A percentile compares a stretch with the other conserved stretches of the same genome.
These are phyloP conservation scores for Phengaris alcon DNA, from an alignment of 2,888 invertebrate genomes.

Conservation along the genomic window DNA sequence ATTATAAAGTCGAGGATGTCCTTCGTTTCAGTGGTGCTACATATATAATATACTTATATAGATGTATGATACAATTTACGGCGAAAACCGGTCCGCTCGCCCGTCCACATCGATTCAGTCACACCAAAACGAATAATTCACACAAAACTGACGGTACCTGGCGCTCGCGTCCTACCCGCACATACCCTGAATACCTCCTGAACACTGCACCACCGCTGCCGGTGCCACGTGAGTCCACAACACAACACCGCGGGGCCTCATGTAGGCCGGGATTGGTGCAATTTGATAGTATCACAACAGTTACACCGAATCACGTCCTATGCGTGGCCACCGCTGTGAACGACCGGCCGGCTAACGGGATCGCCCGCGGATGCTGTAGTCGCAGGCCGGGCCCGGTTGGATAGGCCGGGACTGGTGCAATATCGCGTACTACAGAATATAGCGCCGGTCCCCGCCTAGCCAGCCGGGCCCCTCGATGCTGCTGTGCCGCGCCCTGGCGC, in stretches of 20 bases:
- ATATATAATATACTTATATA: slow-evolving; percentile 42
- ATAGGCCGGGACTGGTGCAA: slow-evolving; percentile 81
- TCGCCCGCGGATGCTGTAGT: slow-evolving; percentile 76
- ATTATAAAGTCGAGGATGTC: slow-evolving; percentile 43
- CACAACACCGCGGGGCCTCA: slow-evolving; percentile 58
- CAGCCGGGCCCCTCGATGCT: slow-evolving; percentile 72
- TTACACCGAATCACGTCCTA: slow-evolving; percentile 79
- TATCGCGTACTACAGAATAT: slow-evolving; percentile 75
- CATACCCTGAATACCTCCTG: background rate
- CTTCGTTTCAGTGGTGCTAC: slow-evolving; percentile 56
- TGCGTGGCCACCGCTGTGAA: slow-evolving; percentile 77
- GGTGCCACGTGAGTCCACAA: slow-evolving; percentile 37
- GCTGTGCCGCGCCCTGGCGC: slow-evolving; percentile 53
- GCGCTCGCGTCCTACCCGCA: slow-evolving; percentile 38
- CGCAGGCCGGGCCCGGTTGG: slow-evolving; percentile 73
- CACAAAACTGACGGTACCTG: slow-evolving; percentile 52
- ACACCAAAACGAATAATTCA: slow-evolving; percentile 64
- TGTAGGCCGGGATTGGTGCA: slow-evolving; percentile 81
- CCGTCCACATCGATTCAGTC: slow-evolving; percentile 64
- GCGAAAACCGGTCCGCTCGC: slow-evolving; percentile 66
- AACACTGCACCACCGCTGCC: background rate
- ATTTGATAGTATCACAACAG: slow-evolving; percentile 72
- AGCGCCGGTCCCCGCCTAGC: slow-evolving; percentile 77
- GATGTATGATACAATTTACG: slow-evolving; percentile 60
- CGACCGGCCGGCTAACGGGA: slow-evolving; percentile 74